phyloP scores from a whole-genome alignment of 2,888 invertebrate genomes.

The Rhorus exstirpatorius region DNA sequence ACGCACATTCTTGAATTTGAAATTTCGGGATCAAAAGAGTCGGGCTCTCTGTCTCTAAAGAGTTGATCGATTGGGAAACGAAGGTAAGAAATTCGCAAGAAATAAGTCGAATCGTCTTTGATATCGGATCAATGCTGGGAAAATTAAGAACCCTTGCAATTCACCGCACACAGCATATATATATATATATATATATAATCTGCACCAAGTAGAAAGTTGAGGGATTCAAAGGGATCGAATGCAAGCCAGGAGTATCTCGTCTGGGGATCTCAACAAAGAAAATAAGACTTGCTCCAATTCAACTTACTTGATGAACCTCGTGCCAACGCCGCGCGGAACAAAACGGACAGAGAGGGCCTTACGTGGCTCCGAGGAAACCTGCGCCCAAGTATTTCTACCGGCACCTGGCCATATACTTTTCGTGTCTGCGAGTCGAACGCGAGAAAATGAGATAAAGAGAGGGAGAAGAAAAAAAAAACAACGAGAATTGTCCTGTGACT shows the following conservation, averaged over 20 bases:
- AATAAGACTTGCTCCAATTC: constrained; percentile 80
- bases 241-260: constrained; percentile 72
- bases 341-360: constrained; percentile 47
- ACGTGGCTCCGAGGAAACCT: constrained; percentile 56
- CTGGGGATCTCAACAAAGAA: constrained; percentile 76
- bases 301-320: constrained; percentile 81
- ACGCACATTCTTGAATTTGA: no score
- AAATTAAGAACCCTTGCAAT: constrained; percentile 75
- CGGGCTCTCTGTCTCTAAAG: background rate
- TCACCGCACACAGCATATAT: constrained; percentile 71
- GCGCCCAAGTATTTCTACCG: constrained; percentile 53
- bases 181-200: background rate
- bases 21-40: no score
- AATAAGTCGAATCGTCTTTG: constrained; percentile 43
- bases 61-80: constrained; percentile 31
- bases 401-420: constrained; percentile 60
- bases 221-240: constrained; percentile 72
- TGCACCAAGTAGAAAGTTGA: constrained; percentile 49
- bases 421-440: constrained; percentile 57
- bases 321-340: constrained; percentile 62
- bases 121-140: constrained; percentile 71
- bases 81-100: constrained; percentile 39
- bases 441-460: constrained; percentile 59
- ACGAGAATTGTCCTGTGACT: constrained; percentile 61
- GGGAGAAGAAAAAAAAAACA: constrained; percentile 32